A percentile compares a stretch with the other conserved stretches of the same genome.
Evolutionary conservation across 53 echinoderm and acorn worm genomes (phyloP).

Genomic region (Mesocentrotus franciscanus): DNA sequence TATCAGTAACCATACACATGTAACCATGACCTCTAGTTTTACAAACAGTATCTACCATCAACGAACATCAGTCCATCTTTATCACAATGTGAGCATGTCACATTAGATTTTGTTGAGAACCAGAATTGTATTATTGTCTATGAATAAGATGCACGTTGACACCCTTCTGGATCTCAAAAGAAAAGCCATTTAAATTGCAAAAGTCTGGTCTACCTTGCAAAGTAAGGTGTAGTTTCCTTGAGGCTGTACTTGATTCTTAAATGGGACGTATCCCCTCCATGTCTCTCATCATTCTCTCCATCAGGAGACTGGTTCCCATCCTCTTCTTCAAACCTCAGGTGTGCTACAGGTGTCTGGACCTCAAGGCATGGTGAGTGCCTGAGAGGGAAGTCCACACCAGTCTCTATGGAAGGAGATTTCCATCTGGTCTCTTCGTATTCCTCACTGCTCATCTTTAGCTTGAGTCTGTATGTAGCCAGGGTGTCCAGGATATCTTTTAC

Average conservation of each 20-base stretch:
- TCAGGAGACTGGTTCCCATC: constrained; percentile 61
- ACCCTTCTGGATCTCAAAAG: no score
- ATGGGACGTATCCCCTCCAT: not conserved
- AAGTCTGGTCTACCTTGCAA: constrained; percentile 71
- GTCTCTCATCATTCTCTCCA: not conserved
- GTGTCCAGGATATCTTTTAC: constrained; percentile 69
- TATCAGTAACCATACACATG: no score
- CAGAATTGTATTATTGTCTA: no score
- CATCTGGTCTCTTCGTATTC: not conserved
- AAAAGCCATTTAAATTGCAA: no score
- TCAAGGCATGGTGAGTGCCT: constrained; percentile 29
- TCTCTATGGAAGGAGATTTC: not conserved
- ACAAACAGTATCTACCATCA: no score
- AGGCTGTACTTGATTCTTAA: constrained; percentile 73
- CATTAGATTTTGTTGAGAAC: not conserved
- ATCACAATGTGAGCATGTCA: not conserved
- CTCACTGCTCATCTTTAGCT: constrained; percentile 49
- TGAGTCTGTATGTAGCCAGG: constrained; percentile 66
- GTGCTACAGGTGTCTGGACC: constrained; percentile 62
- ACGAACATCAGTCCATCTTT: no score
- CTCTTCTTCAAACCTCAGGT: constrained; percentile 35
- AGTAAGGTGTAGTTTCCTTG: constrained; percentile 85
- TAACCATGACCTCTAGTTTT: no score
- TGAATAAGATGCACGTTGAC: no score
- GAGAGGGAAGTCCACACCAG: constrained; percentile 3